Conservation (phyloP, 2,888 invertebrate genomes). For the Ochropleura plecta region DNA sequence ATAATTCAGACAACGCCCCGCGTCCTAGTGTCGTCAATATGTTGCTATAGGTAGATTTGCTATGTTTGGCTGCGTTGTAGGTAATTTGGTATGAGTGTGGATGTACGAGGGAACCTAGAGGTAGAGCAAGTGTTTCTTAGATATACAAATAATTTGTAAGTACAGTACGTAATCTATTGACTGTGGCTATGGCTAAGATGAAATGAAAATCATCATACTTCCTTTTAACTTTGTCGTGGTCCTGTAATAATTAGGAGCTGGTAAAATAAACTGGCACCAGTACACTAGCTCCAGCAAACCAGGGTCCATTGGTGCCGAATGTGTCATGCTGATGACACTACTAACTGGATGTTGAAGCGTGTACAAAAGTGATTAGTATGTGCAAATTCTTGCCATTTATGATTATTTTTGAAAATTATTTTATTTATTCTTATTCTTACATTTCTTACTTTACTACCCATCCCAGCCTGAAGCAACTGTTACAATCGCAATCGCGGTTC, state of each 20-base stretch:
- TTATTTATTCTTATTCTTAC: not conserved
- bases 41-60: not conserved
- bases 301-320: too few species aligned
- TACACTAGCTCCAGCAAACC: too few species aligned
- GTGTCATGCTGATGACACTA: not conserved
- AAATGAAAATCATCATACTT: not conserved
- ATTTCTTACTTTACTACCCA: not conserved
- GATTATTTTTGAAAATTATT: not conserved
- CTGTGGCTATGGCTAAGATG: not conserved
- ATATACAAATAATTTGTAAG: not conserved
- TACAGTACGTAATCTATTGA: not conserved
- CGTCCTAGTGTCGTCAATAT: not conserved
- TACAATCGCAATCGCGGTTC: not conserved
- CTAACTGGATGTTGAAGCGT: not conserved
- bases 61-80: not conserved
- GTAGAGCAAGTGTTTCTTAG: not conserved
- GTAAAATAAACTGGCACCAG: not conserved
- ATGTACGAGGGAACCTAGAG: not conserved
- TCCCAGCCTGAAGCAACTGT: not conserved
- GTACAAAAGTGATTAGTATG: not conserved
- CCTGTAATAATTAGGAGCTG: not conserved
- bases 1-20: slow-evolving; percentile 18
- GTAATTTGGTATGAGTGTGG: not conserved
- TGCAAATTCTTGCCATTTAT: not conserved
- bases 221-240: not conserved